Percentiles rank a stretch among this genome's conserved stretches.
These are phyloP conservation scores for Stenolophus ochropezus DNA, from an alignment of 2,888 invertebrate species.

Conservation along the genomic window DNA sequence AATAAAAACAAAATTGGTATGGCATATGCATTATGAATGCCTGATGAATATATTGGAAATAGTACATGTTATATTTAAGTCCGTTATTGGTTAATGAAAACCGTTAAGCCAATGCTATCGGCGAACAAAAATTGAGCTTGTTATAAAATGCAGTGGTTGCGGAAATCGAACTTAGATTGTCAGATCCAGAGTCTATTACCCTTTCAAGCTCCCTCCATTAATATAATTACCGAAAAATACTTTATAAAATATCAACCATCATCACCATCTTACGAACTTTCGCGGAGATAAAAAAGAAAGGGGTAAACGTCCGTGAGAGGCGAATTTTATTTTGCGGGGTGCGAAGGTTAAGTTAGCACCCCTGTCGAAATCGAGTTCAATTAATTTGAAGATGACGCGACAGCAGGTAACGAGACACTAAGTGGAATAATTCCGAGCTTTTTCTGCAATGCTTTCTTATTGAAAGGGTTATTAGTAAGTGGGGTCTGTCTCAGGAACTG, in stretches of 20 bases:
- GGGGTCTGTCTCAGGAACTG: conserved; percentile 24
- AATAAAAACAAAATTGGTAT: no score
- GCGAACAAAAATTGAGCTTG: neutral
- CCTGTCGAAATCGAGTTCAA: conserved; percentile 48
- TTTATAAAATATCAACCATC: neutral
- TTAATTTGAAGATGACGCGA: conserved; percentile 51
- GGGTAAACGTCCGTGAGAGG: neutral
- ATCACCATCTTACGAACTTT: neutral
- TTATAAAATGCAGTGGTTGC: neutral
- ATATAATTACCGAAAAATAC: neutral
- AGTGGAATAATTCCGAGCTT: conserved; percentile 55
- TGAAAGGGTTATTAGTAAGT: conserved; percentile 43
- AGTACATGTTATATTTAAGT: no score
- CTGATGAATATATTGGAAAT: no score
- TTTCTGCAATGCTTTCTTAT: conserved; percentile 45
- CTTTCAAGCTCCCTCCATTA: neutral
- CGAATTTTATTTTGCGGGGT: conserved; percentile 10
- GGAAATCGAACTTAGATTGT: neutral
- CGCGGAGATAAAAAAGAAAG: neutral
- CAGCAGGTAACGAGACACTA: conserved; percentile 53
- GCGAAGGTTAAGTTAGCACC: conserved; percentile 1
- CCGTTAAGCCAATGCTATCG: neutral
- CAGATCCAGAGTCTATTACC: neutral
- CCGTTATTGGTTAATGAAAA: neutral
- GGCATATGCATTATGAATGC: no score